Percentiles rank a stretch among this genome's conserved stretches.
Evolutionary conservation across 2,888 invertebrate genomes (phyloP).

Genomic region (Melinaea menophilus): DNA sequence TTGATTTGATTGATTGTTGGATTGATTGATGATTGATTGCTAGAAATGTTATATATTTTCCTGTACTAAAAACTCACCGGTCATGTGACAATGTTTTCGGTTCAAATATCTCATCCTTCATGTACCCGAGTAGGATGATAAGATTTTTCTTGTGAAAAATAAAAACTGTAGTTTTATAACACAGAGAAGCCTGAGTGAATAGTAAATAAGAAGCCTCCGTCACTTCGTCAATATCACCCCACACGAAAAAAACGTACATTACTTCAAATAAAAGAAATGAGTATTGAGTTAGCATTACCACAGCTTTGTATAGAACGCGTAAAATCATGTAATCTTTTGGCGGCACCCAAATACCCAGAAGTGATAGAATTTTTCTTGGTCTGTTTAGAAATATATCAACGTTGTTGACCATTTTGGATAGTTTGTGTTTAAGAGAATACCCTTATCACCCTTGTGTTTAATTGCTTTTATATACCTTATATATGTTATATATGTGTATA

Average conservation of each 20-base stretch:
- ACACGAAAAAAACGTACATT: conserved; percentile 54
- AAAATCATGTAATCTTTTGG: conserved; percentile 38
- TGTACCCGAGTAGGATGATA: conserved; percentile 42
- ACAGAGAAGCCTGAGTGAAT: conserved; percentile 63
- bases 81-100: conserved; percentile 46
- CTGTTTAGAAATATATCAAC: conserved; percentile 46
- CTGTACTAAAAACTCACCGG: conserved; percentile 41
- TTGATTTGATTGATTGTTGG: too few species aligned
- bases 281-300: conserved; percentile 53
- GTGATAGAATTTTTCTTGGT: conserved; percentile 47
- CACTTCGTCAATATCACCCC: conserved; percentile 61
- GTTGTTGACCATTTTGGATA: conserved; percentile 40
- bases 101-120: conserved; percentile 49
- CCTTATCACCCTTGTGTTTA: background rate
- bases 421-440: background rate
- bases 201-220: conserved; percentile 61
- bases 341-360: conserved; percentile 55
- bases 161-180: conserved; percentile 58
- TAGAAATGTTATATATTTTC: background rate
- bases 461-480: too few species aligned
- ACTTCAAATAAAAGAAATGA: conserved; percentile 59
- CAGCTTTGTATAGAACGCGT: conserved; percentile 42
- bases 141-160: conserved; percentile 48
- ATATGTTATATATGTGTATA: too few species aligned
- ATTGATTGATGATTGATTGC: too few species aligned